Base-by-base conservation (phyloP, 2,113 vertebrate genomes). In the Lycaon pictus region DNA sequence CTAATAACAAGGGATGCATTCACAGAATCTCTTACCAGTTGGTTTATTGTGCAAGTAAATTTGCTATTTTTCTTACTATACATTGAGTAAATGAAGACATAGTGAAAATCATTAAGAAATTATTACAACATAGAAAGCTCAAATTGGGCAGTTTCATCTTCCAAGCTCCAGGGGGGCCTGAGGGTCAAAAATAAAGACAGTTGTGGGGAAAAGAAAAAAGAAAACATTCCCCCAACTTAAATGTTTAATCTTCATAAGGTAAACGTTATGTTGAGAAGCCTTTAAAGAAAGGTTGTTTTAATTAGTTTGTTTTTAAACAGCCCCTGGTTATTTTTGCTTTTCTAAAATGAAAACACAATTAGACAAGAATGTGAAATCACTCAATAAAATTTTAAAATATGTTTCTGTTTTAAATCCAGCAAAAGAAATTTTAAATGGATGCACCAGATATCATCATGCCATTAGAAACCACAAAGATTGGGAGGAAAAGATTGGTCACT, bases 291-390 rank as follows among this genome's bases (percentile, higher is more conserved):
- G 29, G 3, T 79, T 92, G 25, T 71, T 95, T 60, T 93, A 85
- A 90, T 91, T 90, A 60, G 72, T 93, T 91, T 84, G 11, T 60
- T 76, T 95, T 85, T 71, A 72, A 92, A 69, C 58, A 82, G 53
- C 32, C 82, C 29, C 53, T 79, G 80, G 74, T 89, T 89, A 89
- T 93, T 82, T 90, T 87, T 88, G 74, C 69, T 95, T 84, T 91
- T 29, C 76, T 85, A 80, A 80, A 88, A 93, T 79, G 65, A 95
- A 96, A 96, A 90, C 82, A 96, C 76, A 91, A 95, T 94, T 79
- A 94, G 56, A 90, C 53, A 89, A 96, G 65, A 93, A 95, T 96
- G 37, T 95, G 79, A 96, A 96, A 93, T 96, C 29, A 92, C 81
- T 85, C 79, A 90, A 88, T 96, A 83, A 84, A 96, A 79, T 72